Percentiles rank a stretch among this genome's conserved stretches.
Conservation (phyloP, 2,888 invertebrate genomes). For the Drosophila infuscata region DNA sequence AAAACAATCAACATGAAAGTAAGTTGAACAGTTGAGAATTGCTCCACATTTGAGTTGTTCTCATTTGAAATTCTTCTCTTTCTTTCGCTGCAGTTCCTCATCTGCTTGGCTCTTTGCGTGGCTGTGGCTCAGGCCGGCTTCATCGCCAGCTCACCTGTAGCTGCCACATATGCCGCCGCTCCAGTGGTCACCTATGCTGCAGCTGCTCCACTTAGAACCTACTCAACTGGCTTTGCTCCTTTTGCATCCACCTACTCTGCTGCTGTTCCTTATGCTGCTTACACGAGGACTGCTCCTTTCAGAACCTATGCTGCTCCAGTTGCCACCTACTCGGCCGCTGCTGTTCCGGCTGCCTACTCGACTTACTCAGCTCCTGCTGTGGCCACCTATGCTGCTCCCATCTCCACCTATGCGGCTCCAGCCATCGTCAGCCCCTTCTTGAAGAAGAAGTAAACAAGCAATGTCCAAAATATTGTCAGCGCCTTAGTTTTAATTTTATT, state of each 20-base stretch:
- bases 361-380: slow-evolving; percentile 38
- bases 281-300: slow-evolving; percentile 25
- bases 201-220: slow-evolving; percentile 42
- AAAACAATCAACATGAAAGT: slow-evolving; percentile 51
- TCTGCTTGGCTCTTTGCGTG: slow-evolving; percentile 56
- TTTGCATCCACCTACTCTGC: slow-evolving; percentile 36
- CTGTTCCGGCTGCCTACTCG: slow-evolving; percentile 25
- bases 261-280: slow-evolving; percentile 31
- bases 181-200: slow-evolving; percentile 37
- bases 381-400: slow-evolving; percentile 34
- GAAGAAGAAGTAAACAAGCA: slow-evolving; percentile 47
- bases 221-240: slow-evolving; percentile 25
- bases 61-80: background rate
- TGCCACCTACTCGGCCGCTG: slow-evolving; percentile 16
- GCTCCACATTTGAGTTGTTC: background rate
- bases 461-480: background rate
- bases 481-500: background rate
- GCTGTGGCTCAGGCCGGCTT: slow-evolving; percentile 58
- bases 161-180: slow-evolving; percentile 37
- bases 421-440: slow-evolving; percentile 50
- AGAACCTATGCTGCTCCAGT: slow-evolving; percentile 31
- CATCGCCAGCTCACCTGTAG: slow-evolving; percentile 44
- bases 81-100: slow-evolving; percentile 36
- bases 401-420: slow-evolving; percentile 53
- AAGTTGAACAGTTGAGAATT: slow-evolving; percentile 27